A percentile compares a stretch with the other conserved stretches of the same genome.
These are phyloP conservation scores for Albula goreensis DNA, from an alignment of 2,113 vertebrate genomes.

Conservation along the genomic window DNA sequence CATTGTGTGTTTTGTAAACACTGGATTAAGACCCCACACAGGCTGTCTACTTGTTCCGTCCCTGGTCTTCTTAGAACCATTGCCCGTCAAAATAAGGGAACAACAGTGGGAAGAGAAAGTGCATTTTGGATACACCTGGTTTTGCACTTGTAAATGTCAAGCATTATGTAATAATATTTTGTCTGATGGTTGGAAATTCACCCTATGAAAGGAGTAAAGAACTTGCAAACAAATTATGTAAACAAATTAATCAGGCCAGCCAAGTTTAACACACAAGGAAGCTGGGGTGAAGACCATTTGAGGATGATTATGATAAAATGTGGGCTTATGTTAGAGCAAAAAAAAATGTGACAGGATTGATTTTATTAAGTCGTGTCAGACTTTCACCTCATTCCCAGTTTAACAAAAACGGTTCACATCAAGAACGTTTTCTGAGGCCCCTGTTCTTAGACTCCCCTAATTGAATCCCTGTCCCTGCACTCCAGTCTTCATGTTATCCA, in stretches of 20 bases:
- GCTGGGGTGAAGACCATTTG: no score
- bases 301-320: no score
- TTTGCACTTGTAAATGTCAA: background rate
- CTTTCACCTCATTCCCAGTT: background rate
- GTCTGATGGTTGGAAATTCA: no score
- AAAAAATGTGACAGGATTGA: no score
- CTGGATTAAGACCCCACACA: background rate
- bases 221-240: no score
- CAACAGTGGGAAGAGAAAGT: background rate
- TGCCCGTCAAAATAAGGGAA: background rate
- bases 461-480: background rate
- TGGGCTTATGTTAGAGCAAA: no score
- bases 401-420: background rate
- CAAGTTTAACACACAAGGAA: no score
- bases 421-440: background rate
- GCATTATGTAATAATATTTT: no score
- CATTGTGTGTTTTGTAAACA: constrained; percentile 9
- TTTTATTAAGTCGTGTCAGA: background rate
- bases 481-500: background rate
- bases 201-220: no score
- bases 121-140: background rate
- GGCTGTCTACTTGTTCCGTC: background rate
- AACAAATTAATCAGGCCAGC: no score
- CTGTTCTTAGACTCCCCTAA: background rate
- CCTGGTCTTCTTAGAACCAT: background rate